Percentiles rank a stretch among this genome's conserved stretches.
phyloP scores from a whole-genome alignment of 1,140 invertebrate genomes.

The Drosophila paulistorum region DNA sequence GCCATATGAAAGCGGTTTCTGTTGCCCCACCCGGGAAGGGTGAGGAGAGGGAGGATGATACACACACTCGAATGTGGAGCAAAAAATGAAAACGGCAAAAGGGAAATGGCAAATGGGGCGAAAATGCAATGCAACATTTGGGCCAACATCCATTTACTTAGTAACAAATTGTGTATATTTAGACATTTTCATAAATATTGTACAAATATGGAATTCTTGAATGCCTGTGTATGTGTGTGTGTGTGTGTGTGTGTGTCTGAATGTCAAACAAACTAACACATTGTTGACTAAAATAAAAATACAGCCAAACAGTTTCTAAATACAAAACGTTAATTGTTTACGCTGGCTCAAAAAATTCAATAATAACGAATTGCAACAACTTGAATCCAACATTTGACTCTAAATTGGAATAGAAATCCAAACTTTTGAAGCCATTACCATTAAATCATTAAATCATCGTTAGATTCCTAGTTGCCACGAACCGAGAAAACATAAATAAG shows the following conservation, averaged over 20 bases:
- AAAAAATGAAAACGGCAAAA: not conserved
- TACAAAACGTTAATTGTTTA: too few species aligned
- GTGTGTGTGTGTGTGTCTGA: slow-evolving; percentile 29
- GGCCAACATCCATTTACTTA: slow-evolving; percentile 3
- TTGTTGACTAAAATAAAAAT: not conserved
- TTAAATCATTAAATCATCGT: too few species aligned
- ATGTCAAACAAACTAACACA: not conserved
- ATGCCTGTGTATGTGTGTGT: not conserved
- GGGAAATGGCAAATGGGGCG: not conserved
- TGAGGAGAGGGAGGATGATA: too few species aligned
- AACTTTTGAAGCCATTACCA: too few species aligned
- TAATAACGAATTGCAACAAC: too few species aligned
- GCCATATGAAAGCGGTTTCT: slow-evolving; percentile 1
- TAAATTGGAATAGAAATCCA: too few species aligned
- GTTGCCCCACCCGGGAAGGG: too few species aligned
- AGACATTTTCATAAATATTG: slow-evolving; percentile 18
- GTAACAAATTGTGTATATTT: slow-evolving; percentile 3
- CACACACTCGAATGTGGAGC: not conserved
- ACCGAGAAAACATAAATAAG: too few species aligned
- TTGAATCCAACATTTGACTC: too few species aligned
- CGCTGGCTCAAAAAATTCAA: too few species aligned
- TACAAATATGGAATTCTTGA: not conserved
- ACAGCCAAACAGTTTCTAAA: not conserved
- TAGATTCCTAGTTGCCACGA: too few species aligned
- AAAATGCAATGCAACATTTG: slow-evolving; percentile 9